These are phyloP conservation scores for Thamnaconus septentrionalis DNA, from an alignment of 2,113 vertebrate genomes.

Conservation along the genomic window DNA sequence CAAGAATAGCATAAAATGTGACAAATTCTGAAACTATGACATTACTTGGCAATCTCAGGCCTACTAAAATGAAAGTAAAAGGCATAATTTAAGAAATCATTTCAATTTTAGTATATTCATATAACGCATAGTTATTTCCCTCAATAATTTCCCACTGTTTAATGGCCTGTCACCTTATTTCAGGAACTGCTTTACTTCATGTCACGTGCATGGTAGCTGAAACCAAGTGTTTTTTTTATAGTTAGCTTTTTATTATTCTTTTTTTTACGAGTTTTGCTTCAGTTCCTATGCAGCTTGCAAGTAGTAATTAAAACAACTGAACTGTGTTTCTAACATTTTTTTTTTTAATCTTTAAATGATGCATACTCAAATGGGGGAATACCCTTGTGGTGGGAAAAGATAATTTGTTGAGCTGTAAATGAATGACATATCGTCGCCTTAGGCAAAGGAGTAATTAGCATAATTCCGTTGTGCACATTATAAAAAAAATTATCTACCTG, in stretches of 20 bases:
- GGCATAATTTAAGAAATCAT: too few relatives aligned
- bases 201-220: constrained; percentile 22
- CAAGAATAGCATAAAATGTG: constrained; percentile 12
- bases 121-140: too few relatives aligned
- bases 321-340: too few relatives aligned
- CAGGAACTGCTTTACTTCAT: constrained; percentile 15
- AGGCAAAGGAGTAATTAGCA: neutral
- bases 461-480: neutral
- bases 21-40: constrained; percentile 2
- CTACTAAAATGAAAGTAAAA: too few relatives aligned
- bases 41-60: neutral
- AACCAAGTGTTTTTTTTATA: constrained; percentile 12
- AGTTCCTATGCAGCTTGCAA: too few relatives aligned
- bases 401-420: constrained; percentile 35
- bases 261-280: too few relatives aligned
- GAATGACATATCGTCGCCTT: neutral
- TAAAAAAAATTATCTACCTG: neutral
- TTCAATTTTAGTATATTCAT: too few relatives aligned
- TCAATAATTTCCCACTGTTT: constrained; percentile 8
- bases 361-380: too few relatives aligned
- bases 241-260: neutral
- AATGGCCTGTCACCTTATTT: constrained; percentile 49
- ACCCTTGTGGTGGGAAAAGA: neutral
- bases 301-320: neutral
- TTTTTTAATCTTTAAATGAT: too few relatives aligned